Conservation (phyloP, 2,888 invertebrate genomes). For the Cryptops parisi region DNA sequence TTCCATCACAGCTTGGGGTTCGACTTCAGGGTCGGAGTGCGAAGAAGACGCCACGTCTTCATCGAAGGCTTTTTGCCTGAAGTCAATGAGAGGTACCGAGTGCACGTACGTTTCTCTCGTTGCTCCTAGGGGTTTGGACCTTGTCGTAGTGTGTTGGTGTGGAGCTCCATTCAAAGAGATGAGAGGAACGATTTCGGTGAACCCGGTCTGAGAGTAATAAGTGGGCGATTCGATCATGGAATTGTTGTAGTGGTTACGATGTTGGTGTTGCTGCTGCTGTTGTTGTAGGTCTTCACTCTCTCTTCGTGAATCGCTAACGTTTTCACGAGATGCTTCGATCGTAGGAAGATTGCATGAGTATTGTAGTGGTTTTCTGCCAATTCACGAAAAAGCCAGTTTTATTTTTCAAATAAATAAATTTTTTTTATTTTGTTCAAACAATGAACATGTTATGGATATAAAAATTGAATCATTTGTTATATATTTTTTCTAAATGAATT, state of each 20-base stretch:
- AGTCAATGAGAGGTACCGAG: too few species aligned
- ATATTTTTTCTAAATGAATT: too few species aligned
- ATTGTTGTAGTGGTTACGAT: too few species aligned
- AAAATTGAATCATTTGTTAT: too few species aligned
- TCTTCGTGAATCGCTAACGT: neutral
- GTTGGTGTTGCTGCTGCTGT: too few species aligned
- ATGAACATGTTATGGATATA: too few species aligned
- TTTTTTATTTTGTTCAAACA: too few species aligned
- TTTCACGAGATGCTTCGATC: conserved; percentile 12
- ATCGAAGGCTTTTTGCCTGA: too few species aligned
- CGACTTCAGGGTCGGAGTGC: neutral
- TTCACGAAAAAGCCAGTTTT: too few species aligned
- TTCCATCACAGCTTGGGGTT: too few species aligned
- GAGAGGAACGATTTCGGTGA: neutral
- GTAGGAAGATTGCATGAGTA: conserved; percentile 11
- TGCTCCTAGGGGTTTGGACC: neutral
- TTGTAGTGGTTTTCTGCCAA: conserved; percentile 12
- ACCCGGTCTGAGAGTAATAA: neutral
- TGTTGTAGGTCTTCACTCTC: neutral
- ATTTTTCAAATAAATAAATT: too few species aligned
- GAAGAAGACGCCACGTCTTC: neutral
- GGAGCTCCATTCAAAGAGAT: neutral
- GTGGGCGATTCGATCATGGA: neutral
- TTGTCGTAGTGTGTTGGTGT: neutral
- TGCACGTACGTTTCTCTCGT: too few species aligned